Evolutionary conservation across 2,888 invertebrate species (phyloP).

Genomic region (Leucophenga montana): DNA sequence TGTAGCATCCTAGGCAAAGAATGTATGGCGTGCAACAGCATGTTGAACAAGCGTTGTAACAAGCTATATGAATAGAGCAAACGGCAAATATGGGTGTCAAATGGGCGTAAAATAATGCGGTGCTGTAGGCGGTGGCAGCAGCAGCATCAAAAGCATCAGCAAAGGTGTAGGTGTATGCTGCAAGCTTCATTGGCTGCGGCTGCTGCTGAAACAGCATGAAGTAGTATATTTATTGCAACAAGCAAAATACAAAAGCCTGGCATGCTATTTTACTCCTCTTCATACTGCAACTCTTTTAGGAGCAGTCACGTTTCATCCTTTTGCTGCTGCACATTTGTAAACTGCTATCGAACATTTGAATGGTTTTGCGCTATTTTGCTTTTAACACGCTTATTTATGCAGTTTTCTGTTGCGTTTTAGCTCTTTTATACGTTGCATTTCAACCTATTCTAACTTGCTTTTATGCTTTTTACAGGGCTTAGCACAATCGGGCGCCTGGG

Average conservation of each 20-base stretch:
- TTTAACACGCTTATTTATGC: conserved; percentile 13
- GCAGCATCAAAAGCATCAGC: too few species aligned
- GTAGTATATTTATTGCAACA: conserved; percentile 67
- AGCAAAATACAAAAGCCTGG: conserved; percentile 59
- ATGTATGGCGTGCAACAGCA: conserved; percentile 49
- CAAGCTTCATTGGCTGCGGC: conserved; percentile 9
- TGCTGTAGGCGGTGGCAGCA: neutral
- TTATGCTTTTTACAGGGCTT: conserved; percentile 78
- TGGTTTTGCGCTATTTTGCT: conserved; percentile 8
- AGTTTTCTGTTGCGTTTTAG: conserved; percentile 11
- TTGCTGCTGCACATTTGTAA: conserved; percentile 45
- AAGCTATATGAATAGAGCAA: conserved; percentile 25
- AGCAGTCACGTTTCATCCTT: conserved; percentile 11
- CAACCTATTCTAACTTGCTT: conserved; percentile 6
- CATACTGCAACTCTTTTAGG: conserved; percentile 29
- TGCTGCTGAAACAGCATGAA: conserved; percentile 49
- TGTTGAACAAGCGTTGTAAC: conserved; percentile 48
- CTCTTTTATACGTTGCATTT: conserved; percentile 25
- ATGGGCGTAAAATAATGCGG: conserved; percentile 34
- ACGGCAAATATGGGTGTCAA: neutral
- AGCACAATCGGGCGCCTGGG: conserved; percentile 93
- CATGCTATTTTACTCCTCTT: neutral
- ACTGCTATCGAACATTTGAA: conserved; percentile 31
- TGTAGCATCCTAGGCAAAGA: too few species aligned
- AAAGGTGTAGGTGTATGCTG: conserved; percentile 21